phyloP scores from a whole-genome alignment of 2,888 invertebrate genomes.

The Polyploca ridens region DNA sequence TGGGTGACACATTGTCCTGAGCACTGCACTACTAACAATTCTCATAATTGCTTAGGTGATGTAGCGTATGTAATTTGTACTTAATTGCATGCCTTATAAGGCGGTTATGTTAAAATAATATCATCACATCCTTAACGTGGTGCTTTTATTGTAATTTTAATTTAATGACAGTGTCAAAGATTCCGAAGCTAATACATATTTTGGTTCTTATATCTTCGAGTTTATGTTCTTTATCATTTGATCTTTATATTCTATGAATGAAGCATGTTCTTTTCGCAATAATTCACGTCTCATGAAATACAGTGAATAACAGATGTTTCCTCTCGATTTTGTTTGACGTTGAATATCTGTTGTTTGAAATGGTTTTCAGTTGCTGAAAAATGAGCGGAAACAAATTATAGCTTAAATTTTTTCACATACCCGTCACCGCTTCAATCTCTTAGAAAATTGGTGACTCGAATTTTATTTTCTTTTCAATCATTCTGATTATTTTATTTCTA shows the following conservation, averaged over 20 bases:
- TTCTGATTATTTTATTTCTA: constrained; percentile 8
- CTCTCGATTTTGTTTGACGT: constrained; percentile 44
- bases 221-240: constrained; percentile 1
- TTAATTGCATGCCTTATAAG: background rate
- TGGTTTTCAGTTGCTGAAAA: constrained; percentile 51
- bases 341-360: constrained; percentile 44
- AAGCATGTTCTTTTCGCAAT: background rate
- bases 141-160: background rate
- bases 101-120: background rate
- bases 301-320: constrained; percentile 42
- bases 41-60: constrained; percentile 16
- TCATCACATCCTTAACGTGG: background rate
- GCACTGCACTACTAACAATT: constrained; percentile 22
- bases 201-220: background rate
- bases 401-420: constrained; percentile 43
- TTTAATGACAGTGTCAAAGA: background rate
- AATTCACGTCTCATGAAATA: constrained; percentile 12
- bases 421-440: constrained; percentile 38
- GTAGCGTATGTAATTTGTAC: background rate
- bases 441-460: constrained; percentile 26
- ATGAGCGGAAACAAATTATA: constrained; percentile 48
- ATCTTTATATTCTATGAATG: background rate
- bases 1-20: constrained; percentile 50
- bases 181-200: background rate
- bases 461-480: constrained; percentile 19